These are phyloP conservation scores for Phyllotis vaccarum DNA, from an alignment of 2,797 vertebrate genomes.

Conservation along the genomic window DNA sequence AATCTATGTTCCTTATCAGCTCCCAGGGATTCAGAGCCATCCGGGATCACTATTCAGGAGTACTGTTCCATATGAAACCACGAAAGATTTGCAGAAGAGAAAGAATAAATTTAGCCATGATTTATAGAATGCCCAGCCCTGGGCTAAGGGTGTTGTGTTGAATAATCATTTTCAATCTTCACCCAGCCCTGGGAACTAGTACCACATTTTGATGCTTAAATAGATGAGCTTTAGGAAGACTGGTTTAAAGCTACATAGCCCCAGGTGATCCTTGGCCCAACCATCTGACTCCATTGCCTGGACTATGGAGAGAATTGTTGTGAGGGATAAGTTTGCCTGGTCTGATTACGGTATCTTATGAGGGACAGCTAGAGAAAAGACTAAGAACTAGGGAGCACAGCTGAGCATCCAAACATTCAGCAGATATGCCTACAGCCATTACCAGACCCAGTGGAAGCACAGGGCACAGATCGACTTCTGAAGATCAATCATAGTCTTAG, in stretches of 20 bases:
- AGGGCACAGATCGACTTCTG: background rate
- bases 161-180: constrained; percentile 73
- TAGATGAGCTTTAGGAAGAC: constrained; percentile 53
- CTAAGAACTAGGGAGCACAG: background rate
- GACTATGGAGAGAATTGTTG: background rate
- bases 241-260: constrained; percentile 32
- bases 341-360: background rate
- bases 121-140: constrained; percentile 51
- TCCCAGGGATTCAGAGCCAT: background rate
- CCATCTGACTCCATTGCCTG: background rate
- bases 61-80: background rate
- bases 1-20: background rate
- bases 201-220: constrained; percentile 35
- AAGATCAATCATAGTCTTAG: background rate
- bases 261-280: background rate
- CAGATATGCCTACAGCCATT: background rate
- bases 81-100: constrained; percentile 14
- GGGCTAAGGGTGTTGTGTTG: constrained; percentile 61
- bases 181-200: constrained; percentile 61
- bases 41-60: background rate
- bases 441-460: background rate
- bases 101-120: constrained; percentile 40
- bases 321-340: background rate
- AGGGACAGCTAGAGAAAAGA: constrained; percentile 19
- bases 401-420: background rate